Percentiles rank a stretch among this genome's conserved stretches.
Conservation (phyloP, 2,113 vertebrate species). For the Nycticryphes semicollaris region DNA sequence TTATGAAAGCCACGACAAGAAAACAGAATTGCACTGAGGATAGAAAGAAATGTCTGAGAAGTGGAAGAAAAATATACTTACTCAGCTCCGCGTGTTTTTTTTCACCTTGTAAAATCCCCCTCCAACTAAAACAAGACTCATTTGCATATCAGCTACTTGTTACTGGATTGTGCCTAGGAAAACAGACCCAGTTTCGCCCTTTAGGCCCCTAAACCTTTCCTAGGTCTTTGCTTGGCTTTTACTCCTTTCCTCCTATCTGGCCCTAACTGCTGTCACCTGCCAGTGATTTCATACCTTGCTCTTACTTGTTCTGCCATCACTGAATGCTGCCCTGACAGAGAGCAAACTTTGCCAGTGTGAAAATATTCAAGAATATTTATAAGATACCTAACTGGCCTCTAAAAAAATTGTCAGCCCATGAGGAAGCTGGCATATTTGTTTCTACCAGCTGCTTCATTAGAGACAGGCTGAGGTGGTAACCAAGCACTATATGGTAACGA, state of each 20-base stretch:
- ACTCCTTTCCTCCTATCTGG: not conserved
- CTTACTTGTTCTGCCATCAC: not conserved
- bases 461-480: not conserved
- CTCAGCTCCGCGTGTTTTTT: not conserved
- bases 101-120: not conserved
- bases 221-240: not conserved
- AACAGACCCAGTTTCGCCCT: not conserved
- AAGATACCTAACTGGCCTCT: not conserved
- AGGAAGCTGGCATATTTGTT: not conserved
- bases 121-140: not conserved
- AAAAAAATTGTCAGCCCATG: not conserved
- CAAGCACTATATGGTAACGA: not conserved
- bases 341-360: not conserved
- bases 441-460: not conserved
- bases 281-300: not conserved
- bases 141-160: accelerated
- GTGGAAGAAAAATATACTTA: not conserved
- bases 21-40: not conserved
- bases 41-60: not conserved
- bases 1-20: not conserved
- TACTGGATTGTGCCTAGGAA: not conserved
- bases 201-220: not conserved
- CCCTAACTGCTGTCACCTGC: not conserved
- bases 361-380: not conserved
- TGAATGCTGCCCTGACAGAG: not conserved